Conservation (phyloP, 2,113 vertebrate genomes). For the Melanotaenia duboulayi region DNA sequence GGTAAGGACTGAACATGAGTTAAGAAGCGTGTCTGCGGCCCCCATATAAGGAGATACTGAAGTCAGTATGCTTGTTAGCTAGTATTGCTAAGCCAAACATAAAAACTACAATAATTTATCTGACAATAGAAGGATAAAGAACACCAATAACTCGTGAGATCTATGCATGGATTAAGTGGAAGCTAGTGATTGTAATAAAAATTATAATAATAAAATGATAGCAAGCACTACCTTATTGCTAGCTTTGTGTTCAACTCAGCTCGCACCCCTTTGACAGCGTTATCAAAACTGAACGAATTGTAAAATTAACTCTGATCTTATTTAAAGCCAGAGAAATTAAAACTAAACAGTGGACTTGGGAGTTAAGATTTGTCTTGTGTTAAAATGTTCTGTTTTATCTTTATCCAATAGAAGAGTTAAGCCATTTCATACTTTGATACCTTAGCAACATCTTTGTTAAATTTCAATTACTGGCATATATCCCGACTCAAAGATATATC, state of each 20-base stretch:
- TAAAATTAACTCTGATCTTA: background rate
- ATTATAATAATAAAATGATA: too few species aligned
- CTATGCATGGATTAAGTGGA: background rate
- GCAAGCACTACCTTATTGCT: background rate
- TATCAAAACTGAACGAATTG: background rate
- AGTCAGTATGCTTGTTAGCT: constrained; percentile 28
- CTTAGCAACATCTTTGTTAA: too few species aligned
- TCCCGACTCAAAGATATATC: too few species aligned
- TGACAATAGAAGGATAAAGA: background rate
- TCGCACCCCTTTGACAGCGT: constrained; percentile 26
- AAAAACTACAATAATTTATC: background rate
- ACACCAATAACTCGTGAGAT: background rate
- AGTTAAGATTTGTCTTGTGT: background rate
- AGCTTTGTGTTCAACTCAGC: background rate
- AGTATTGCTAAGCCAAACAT: constrained; percentile 14
- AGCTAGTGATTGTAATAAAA: background rate
- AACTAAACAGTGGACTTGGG: background rate
- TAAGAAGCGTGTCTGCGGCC: constrained; percentile 39
- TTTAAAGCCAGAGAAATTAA: too few species aligned
- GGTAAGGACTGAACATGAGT: constrained; percentile 78
- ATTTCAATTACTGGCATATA: too few species aligned
- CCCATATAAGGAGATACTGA: constrained; percentile 58
- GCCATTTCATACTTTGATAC: too few species aligned
- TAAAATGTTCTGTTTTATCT: too few species aligned
- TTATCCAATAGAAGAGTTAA: too few species aligned